These are phyloP conservation scores for Solenopsis invicta DNA, from an alignment of 1,140 invertebrate genomes.

Conservation along the genomic window DNA sequence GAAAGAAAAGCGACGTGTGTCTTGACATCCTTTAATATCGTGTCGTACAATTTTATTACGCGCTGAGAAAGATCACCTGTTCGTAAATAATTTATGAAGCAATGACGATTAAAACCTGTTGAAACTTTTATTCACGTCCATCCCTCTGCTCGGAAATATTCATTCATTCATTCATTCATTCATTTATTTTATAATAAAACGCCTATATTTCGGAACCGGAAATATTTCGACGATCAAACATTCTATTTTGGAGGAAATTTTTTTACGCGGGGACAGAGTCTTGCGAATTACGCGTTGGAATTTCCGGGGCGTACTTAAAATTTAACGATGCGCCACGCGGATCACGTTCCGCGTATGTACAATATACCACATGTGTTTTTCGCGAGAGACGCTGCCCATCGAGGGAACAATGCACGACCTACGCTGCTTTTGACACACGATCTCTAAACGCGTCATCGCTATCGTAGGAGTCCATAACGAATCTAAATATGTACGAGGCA, in stretches of 20 bases:
- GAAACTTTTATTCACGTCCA: neutral
- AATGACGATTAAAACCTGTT: neutral
- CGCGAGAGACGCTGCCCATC: conserved; percentile 1
- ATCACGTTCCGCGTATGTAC: conserved; percentile 52
- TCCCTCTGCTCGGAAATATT: too few relatives aligned
- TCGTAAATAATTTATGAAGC: conserved; percentile 23
- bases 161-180: neutral
- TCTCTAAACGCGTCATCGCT: conserved; percentile 47
- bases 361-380: conserved; percentile 34
- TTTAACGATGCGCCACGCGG: neutral
- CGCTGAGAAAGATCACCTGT: too few relatives aligned
- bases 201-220: too few relatives aligned
- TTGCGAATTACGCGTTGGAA: conserved; percentile 9
- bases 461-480: conserved; percentile 22
- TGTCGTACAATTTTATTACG: conserved; percentile 10
- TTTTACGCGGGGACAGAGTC: neutral
- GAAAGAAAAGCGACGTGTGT: conserved; percentile 20
- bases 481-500: neutral
- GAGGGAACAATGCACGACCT: conserved; percentile 62
- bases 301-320: neutral
- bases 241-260: neutral
- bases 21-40: conserved; percentile 20
- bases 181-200: neutral
- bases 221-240: neutral
- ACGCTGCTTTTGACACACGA: conserved; percentile 57